Percentiles rank a stretch among this genome's conserved stretches.
Evolutionary conservation across 1,140 invertebrate genomes (phyloP).

Genomic region (Brachionus koreanus): DNA sequence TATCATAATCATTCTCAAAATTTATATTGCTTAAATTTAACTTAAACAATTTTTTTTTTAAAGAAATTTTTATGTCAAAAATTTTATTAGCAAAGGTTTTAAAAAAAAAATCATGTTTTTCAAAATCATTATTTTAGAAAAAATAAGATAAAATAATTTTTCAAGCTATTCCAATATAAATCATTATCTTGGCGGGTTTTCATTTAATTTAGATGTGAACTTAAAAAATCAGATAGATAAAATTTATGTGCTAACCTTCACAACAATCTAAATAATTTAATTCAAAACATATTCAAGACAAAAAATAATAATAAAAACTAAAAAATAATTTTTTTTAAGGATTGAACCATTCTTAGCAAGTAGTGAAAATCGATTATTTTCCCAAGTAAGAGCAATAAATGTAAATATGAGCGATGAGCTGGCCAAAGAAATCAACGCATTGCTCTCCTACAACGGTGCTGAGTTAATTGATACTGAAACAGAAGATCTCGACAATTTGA

Average conservation of each 20-base stretch:
- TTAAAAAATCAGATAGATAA: background rate
- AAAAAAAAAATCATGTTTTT: no score
- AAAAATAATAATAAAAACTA: background rate
- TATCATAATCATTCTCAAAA: background rate
- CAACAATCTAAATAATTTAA: background rate
- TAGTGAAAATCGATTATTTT: background rate
- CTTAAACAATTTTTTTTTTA: background rate
- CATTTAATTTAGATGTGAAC: background rate
- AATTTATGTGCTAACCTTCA: background rate
- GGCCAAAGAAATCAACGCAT: background rate
- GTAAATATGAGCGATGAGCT: background rate
- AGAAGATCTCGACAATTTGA: background rate
- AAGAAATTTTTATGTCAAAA: background rate
- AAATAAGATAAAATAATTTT: background rate
- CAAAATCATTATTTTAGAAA: background rate
- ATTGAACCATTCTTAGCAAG: background rate
- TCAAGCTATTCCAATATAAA: background rate
- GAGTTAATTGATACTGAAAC: background rate
- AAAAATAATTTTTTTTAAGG: background rate
- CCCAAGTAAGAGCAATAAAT: constrained; percentile 5
- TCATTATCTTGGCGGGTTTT: background rate
- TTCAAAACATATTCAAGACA: background rate
- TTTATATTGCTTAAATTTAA: no score
- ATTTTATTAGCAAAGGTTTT: no score
- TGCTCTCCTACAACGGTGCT: background rate